Evolutionary conservation across 2,113 vertebrate species (phyloP), one percentile per base, ranked within the genome.

Genomic region (Cervus canadensis): DNA sequence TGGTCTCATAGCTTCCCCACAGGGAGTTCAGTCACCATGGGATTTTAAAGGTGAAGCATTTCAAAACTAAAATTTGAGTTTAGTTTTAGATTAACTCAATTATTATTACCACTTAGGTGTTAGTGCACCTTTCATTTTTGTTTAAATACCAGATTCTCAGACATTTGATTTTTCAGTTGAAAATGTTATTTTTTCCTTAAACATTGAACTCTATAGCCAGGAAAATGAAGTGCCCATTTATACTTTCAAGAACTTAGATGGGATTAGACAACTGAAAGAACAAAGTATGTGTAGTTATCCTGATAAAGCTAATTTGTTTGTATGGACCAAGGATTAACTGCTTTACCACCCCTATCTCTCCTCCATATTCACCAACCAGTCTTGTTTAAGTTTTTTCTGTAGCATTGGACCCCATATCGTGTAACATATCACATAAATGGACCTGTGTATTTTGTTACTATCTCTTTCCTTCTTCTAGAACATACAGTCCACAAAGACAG

Each of bases 31-130:
- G 93, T 97, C 60, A 86, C 54, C 89, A 59, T 95, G 97, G 81
- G 54, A 83, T 97, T 97, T 98, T 94, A 97, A 92, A 93, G 25
- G 40, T 97, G 96, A 98, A 95, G 21, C 59, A 98, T 97, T 97
- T 98, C 74, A 94, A 97, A 98, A 98, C 91, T 97, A 96, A 98
- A 98, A 96, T 64, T 57, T 76, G 19, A 89, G 25, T 82, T 85
- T 95, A 67, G 76, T 98, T 98, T 89, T 92, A 79, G 19, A 52
- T 97, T 97, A 94, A 92, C 91, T 97, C 82, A 94, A 7, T 92
- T 83, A 19, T 50, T 84, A 78, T 81, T 14, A 81, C 87, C 87
- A 54, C 92, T 92, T 86, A 52, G 78, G 6, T 97, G 2, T 82
- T 96, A 64, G 36, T 78, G 19, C 5, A 28, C 59, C 57, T 95